Base-by-base conservation (phyloP, 2,888 invertebrate genomes). In the Micoletzkya japonica region DNA sequence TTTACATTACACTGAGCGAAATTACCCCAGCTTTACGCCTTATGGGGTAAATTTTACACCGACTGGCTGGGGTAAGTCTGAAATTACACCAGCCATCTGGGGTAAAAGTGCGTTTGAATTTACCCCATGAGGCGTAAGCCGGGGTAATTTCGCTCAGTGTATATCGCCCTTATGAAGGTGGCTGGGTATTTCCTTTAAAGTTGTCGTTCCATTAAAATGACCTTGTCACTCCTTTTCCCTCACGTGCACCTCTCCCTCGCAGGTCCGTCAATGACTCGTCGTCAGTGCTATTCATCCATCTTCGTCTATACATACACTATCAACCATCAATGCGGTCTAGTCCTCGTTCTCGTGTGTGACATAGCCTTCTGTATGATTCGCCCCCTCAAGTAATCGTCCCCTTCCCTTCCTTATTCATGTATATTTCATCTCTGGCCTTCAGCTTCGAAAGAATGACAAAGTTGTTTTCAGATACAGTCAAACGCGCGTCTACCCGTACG, bases 271-370 rank as follows among this genome's bases (percentile, higher is more conserved):
- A 63, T 63, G 63, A 49, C 63, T 26, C 63, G 63, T 0, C 44
- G 26, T 49, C 63, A 63, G 26, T 63, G 63, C 24, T 63, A 63
- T 6, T 63, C 63, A 32, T 63, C 63, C 50, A 63, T 63, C n/a
- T 63, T 63, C 50, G 34, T 63, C 63, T 63, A 63, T 17, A 63
- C 50, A 2, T 63, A 63, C 26, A 50, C 49, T 32, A 63, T 63
- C 50, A 63, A 63, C 20, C 63, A 63, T 63, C 63, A 63, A 44
- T 60, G 64, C 17, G n/a, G 52, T 26, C 54, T 66, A 28, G 64
- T 66, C 20, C 54, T 66, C 36, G 54, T 66, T 28, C 64, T 66
- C 28, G 64, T 66, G 0, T 66, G 64, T 49, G 64, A 66, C 20
- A 66, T 66, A 26, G 54, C 64, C 7, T 66, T 66, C 54, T 66